A percentile compares a stretch with the other conserved stretches of the same genome.
Conservation (phyloP, 1,140 invertebrate genomes). For the Galendromus occidentalis region DNA sequence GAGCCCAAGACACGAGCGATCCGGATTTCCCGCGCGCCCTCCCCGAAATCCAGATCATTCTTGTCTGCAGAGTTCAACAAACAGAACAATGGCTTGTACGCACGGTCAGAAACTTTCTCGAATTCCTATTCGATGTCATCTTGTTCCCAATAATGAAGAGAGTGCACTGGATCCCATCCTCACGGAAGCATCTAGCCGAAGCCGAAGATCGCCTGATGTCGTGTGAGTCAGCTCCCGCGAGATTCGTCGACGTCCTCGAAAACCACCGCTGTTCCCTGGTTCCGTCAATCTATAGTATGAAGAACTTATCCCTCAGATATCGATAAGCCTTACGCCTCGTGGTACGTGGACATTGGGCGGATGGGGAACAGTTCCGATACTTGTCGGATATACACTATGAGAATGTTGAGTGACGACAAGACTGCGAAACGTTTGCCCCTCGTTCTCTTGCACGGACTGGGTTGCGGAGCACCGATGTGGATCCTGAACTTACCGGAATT, state of each 20-base stretch:
- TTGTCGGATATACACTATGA: slow-evolving; percentile 64
- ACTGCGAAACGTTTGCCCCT: slow-evolving; percentile 46
- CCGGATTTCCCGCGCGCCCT: background rate
- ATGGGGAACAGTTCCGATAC: slow-evolving; percentile 38
- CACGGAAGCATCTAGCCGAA: slow-evolving; percentile 49
- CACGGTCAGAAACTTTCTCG: background rate
- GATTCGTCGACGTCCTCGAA: no score
- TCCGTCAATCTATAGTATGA: no score
- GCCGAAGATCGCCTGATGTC: slow-evolving; percentile 66
- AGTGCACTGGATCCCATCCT: slow-evolving; percentile 49
- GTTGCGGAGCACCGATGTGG: slow-evolving; percentile 77
- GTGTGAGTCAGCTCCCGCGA: slow-evolving; percentile 22
- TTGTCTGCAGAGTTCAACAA: background rate
- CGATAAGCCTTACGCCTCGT: slow-evolving; percentile 51
- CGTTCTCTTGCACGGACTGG: slow-evolving; percentile 78
- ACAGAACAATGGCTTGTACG: background rate
- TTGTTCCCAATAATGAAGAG: background rate
- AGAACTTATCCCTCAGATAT: slow-evolving; percentile 26
- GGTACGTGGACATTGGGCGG: slow-evolving; percentile 63
- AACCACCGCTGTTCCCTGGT: no score
- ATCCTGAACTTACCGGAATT: slow-evolving; percentile 58
- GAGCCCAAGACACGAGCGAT: background rate
- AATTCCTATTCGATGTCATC: background rate
- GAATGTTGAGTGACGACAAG: slow-evolving; percentile 38
- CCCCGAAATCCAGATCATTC: no score